Evolutionary conservation across 2,797 vertebrate genomes (phyloP), one percentile per base, ranked within the genome.

Genomic region (Apogon talboti): DNA sequence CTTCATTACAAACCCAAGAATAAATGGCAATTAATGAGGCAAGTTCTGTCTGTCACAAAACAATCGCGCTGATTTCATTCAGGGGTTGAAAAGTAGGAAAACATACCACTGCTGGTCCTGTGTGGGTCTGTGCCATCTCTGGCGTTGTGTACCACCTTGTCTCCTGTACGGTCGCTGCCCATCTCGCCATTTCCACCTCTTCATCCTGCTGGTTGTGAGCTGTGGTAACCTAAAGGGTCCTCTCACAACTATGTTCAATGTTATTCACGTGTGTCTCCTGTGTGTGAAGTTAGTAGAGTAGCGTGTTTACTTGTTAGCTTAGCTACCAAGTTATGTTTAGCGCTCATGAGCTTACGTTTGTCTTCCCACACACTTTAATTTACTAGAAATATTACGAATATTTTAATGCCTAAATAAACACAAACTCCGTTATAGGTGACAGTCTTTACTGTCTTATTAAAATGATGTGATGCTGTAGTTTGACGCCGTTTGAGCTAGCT

Each of bases 121-220:
- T 18, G 70, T 15, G 28, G 80, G 21, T 54, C 82, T 79, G 4
- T 81, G 64, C 89, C 91, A 78, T 24, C 84, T 74, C 1, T 73
- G 81, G 2, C 68, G 79, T 11, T 74, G 81, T 40, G 76, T 72
- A 5, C 24, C 66, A 9, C 75, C 75, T 30, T 79, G 79, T 78
- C 87, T 74, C 60, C 82, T 65, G 8, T 80, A 33, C 7, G 66
- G 73, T 71, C 88, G 33, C 78, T 85, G 75, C 19, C 83, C 68
- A 52, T 87, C 90, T 81, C 80, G 60, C 87, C 87, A 85, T 74
- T 76, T 90, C 76, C 88, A 87, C 58, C 74, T 92, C 67, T 86
- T 92, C 93, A 94, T 95, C 55, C 55, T 44, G 24, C 19, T 59
- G 19, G 9, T 41, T 13, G 9, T 0, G 8, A 45, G 8, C 19